Conservation (phyloP, 2,797 vertebrate species). For the Malacoraja senta region DNA sequence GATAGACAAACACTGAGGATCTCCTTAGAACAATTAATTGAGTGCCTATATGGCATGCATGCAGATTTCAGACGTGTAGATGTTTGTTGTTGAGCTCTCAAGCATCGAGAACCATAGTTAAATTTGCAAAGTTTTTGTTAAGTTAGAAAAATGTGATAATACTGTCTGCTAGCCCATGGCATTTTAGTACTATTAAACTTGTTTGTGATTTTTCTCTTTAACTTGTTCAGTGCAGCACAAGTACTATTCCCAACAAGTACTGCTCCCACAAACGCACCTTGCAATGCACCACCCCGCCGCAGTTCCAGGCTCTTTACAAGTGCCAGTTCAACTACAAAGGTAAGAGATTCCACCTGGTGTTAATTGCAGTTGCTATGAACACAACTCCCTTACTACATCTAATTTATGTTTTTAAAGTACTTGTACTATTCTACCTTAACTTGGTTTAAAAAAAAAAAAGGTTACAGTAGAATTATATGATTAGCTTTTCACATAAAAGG, state of each 20-base stretch:
- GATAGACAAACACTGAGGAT: not conserved
- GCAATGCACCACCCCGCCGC: slow-evolving; percentile 88
- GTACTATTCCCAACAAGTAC: slow-evolving; percentile 95
- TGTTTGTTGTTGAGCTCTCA: not conserved
- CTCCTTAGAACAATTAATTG: not conserved
- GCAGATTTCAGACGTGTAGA: not conserved
- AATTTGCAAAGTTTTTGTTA: not conserved
- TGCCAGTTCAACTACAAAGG: slow-evolving; percentile 96
- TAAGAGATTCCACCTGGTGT: slow-evolving; percentile 48
- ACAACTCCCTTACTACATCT: not conserved
- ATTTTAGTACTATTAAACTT: not conserved
- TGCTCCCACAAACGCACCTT: slow-evolving; percentile 87
- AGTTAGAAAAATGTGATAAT: not conserved
- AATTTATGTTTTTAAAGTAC: not conserved
- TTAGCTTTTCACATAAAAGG: too few species aligned
- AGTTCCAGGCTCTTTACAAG: slow-evolving; percentile 93
- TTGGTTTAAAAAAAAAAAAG: too few species aligned
- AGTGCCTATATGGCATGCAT: not conserved
- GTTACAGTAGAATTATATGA: too few species aligned
- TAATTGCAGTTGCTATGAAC: not conserved
- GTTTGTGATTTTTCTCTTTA: not conserved
- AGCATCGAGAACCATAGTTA: not conserved
- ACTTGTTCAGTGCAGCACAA: slow-evolving; percentile 74
- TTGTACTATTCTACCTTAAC: too few species aligned
- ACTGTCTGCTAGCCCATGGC: too few species aligned